phyloP scores from a whole-genome alignment of 2,113 vertebrate genomes.

The Pagrus major region DNA sequence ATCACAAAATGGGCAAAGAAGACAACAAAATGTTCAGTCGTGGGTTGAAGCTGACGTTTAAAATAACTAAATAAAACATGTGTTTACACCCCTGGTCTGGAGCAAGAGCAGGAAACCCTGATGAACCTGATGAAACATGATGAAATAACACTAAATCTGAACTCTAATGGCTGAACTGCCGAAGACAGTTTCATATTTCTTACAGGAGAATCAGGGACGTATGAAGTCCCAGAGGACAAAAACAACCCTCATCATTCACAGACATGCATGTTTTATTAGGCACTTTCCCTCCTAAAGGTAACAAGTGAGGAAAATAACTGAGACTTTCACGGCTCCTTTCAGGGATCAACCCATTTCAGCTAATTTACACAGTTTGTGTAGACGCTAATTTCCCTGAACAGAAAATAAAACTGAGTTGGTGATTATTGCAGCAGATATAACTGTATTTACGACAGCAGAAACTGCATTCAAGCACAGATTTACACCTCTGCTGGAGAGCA shows the following conservation, averaged over 20 bases:
- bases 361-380: constrained; percentile 28
- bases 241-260: constrained; percentile 5
- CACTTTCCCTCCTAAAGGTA: constrained; percentile 21
- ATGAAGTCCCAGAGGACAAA: neutral
- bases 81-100: neutral
- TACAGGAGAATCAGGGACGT: neutral
- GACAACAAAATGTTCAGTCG: neutral
- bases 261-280: constrained; percentile 12
- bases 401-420: constrained; percentile 32
- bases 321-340: constrained; percentile 26
- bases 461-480: constrained; percentile 6
- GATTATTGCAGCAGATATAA: constrained; percentile 39
- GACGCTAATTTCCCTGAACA: constrained; percentile 42
- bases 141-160: constrained; percentile 26
- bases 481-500: neutral
- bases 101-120: neutral
- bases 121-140: neutral
- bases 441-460: constrained; percentile 15
- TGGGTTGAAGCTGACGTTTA: neutral
- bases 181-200: neutral
- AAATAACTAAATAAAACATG: neutral
- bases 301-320: constrained; percentile 17
- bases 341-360: constrained; percentile 9
- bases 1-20: neutral
- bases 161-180: neutral